Percentiles rank a stretch among this genome's conserved stretches.
These are phyloP conservation scores for Sympetrum striolatum DNA, from an alignment of 2,888 invertebrate genomes.

Conservation along the genomic window DNA sequence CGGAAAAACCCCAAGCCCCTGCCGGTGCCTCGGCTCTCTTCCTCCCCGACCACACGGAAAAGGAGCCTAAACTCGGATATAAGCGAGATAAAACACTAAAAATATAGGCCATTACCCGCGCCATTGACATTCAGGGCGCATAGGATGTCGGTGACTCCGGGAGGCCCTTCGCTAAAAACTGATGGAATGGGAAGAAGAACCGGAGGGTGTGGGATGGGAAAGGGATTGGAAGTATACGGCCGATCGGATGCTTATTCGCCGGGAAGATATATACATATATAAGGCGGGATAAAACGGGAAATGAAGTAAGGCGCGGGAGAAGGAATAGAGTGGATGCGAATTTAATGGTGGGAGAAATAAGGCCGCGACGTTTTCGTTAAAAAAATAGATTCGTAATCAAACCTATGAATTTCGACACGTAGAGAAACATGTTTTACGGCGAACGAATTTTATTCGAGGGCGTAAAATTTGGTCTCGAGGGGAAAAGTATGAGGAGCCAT, in stretches of 20 bases:
- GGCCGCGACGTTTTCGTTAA: background rate
- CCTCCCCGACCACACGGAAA: background rate
- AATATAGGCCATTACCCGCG: constrained; percentile 42
- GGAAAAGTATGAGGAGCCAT: background rate
- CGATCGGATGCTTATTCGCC: constrained; percentile 32
- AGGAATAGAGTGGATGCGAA: background rate
- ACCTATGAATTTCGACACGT: background rate
- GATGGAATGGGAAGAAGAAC: background rate
- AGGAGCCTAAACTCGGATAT: constrained; percentile 35
- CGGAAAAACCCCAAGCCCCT: background rate
- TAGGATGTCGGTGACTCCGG: background rate
- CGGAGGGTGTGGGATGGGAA: background rate
- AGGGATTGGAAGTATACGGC: constrained; percentile 7
- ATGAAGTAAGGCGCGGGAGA: background rate
- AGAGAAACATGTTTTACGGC: background rate
- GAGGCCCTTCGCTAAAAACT: constrained; percentile 3
- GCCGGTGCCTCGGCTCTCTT: background rate
- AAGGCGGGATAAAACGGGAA: constrained; percentile 2
- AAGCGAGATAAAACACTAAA: constrained; percentile 42
- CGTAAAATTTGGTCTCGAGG: background rate
- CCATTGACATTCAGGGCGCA: constrained; percentile 33
- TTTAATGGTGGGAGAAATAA: background rate
- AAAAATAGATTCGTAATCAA: background rate
- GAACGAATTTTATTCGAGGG: background rate
- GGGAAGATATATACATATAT: constrained; percentile 16